These are phyloP conservation scores for Rissa tridactyla DNA, from an alignment of 2,113 vertebrate genomes.

Conservation along the genomic window DNA sequence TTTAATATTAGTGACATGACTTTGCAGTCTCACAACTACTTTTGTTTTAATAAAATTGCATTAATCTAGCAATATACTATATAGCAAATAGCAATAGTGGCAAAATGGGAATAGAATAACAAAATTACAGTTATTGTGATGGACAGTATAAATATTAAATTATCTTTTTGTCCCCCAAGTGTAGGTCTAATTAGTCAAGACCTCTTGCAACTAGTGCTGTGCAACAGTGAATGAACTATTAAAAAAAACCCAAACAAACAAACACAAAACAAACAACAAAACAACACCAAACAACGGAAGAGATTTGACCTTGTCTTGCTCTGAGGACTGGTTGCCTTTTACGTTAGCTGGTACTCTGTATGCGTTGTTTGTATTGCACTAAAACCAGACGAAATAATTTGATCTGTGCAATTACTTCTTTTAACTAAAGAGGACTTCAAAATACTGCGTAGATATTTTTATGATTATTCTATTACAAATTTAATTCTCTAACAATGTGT, in stretches of 20 bases:
- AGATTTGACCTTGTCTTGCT: not conserved
- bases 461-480: not conserved
- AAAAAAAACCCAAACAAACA: not conserved
- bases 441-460: not conserved
- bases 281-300: not conserved
- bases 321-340: not conserved
- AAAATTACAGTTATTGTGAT: not conserved
- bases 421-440: not conserved
- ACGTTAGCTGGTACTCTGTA: not conserved
- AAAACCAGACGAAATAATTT: not conserved
- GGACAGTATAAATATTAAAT: not conserved
- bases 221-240: not conserved
- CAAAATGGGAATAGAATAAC: not conserved
- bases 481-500: not conserved
- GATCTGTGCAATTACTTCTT: not conserved
- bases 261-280: not conserved
- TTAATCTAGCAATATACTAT: not conserved
- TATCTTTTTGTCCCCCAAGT: not conserved
- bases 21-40: not conserved
- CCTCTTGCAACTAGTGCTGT: not conserved
- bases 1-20: not conserved
- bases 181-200: not conserved
- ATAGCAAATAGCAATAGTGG: not conserved
- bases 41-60: not conserved
- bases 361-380: not conserved